Conservation (phyloP, 2,888 invertebrate genomes). For the Cephonodes hylas region DNA sequence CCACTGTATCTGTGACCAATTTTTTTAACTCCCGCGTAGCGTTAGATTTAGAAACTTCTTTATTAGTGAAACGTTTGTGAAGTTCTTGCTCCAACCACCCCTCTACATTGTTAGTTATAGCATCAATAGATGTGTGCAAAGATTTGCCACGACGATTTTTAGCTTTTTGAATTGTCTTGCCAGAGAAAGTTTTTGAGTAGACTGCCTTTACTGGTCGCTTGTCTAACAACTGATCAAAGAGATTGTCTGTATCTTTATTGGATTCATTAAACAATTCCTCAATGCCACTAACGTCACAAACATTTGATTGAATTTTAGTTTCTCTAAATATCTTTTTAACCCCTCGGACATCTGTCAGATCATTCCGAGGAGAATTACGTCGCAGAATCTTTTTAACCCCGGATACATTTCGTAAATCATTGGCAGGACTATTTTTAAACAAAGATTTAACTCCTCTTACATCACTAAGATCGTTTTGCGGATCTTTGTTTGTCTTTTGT, state of each 20-base stretch:
- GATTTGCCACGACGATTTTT: constrained; percentile 37
- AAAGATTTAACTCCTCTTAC: constrained; percentile 60
- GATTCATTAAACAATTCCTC: constrained; percentile 53
- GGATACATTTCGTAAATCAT: constrained; percentile 59
- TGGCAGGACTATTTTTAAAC: constrained; percentile 46
- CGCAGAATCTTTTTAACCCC: constrained; percentile 53
- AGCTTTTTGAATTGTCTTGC: constrained; percentile 27
- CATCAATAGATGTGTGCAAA: constrained; percentile 42
- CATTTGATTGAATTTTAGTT: constrained; percentile 26
- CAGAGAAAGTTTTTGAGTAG: constrained; percentile 54
- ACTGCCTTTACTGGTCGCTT: constrained; percentile 46
- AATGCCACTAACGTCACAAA: constrained; percentile 59
- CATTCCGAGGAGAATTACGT: constrained; percentile 49
- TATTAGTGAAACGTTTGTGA: constrained; percentile 36
- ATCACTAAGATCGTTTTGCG: constrained; percentile 58
- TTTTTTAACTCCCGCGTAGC: constrained; percentile 45
- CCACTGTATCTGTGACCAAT: constrained; percentile 49
- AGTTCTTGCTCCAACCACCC: constrained; percentile 55
- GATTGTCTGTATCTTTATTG: constrained; percentile 31
- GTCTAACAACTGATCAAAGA: constrained; percentile 55
- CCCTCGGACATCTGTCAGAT: constrained; percentile 56
- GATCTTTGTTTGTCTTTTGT: constrained; percentile 37
- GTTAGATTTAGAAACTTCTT: constrained; percentile 30
- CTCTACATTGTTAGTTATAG: constrained; percentile 45
- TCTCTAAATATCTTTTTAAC: constrained; percentile 46